phyloP scores from a whole-genome alignment of 2,888 invertebrate genomes.

The Mesochorus sp. region DNA sequence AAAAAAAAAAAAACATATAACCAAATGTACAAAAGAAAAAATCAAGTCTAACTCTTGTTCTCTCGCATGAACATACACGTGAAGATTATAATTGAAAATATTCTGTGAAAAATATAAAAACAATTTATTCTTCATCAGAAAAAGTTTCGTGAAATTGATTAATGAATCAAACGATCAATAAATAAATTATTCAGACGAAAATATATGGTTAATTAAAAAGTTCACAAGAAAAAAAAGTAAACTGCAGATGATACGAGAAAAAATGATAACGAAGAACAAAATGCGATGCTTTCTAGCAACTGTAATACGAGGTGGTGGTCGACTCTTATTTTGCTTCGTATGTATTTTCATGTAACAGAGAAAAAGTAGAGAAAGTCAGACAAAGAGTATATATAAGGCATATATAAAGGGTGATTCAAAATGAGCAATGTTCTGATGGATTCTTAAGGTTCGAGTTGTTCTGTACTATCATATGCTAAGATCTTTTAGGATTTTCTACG shows the following conservation, averaged over 20 bases:
- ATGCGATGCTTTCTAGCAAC: constrained; percentile 9
- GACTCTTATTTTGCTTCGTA: too few relatives aligned
- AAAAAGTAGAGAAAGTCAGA: neutral
- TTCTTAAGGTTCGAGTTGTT: too few relatives aligned
- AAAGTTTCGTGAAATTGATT: neutral
- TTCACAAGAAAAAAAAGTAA: neutral
- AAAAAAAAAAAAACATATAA: constrained; percentile 13
- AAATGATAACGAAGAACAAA: constrained; percentile 9
- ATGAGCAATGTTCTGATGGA: too few relatives aligned
- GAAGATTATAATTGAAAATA: neutral
- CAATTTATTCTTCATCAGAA: neutral
- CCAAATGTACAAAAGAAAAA: constrained; percentile 5
- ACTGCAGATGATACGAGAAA: neutral
- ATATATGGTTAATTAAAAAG: too few relatives aligned
- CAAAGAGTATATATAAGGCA: neutral
- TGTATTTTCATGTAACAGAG: too few relatives aligned
- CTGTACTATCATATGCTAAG: too few relatives aligned
- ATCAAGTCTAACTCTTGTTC: constrained; percentile 19
- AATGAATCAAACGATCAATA: neutral
- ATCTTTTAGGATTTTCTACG: too few relatives aligned
- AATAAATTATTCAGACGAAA: too few relatives aligned
- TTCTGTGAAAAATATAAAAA: neutral
- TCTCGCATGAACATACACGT: neutral
- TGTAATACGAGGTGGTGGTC: too few relatives aligned
- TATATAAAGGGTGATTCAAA: too few relatives aligned